phyloP scores from a whole-genome alignment of 2,888 invertebrate species.

The Lamproptera curius region DNA sequence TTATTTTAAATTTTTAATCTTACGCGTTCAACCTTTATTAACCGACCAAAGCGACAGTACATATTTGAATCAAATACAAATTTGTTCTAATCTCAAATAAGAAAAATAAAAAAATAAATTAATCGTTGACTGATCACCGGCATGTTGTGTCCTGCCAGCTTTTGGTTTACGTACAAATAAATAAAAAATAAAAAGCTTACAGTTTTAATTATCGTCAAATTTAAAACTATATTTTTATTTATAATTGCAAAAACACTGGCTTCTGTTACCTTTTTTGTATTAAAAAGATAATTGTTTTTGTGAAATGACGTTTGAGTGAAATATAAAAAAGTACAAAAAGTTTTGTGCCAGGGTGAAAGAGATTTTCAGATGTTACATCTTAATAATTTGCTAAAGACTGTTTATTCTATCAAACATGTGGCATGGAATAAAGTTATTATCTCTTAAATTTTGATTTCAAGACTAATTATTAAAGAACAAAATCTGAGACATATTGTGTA shows the following conservation, averaged over 20 bases:
- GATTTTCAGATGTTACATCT: too few relatives aligned
- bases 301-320: too few relatives aligned
- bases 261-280: conserved; percentile 7
- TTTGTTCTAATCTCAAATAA: not conserved
- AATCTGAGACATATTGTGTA: too few relatives aligned
- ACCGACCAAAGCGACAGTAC: conserved; percentile 7
- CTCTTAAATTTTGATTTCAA: too few relatives aligned
- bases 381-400: too few relatives aligned
- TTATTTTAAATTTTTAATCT: too few relatives aligned
- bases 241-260: conserved; percentile 11
- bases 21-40: conserved; percentile 9
- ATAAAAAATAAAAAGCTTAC: not conserved
- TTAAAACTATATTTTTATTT: not conserved
- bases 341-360: too few relatives aligned
- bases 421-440: too few relatives aligned
- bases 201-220: not conserved
- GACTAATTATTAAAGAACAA: too few relatives aligned
- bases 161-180: not conserved
- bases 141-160: not conserved
- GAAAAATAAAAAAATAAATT: conserved; percentile 10
- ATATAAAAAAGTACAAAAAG: too few relatives aligned
- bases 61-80: not conserved
- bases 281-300: too few relatives aligned
- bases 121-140: not conserved
- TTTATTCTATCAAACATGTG: too few relatives aligned